Base-by-base conservation (phyloP, 1,140 invertebrate species). In the Panonychus citri region DNA sequence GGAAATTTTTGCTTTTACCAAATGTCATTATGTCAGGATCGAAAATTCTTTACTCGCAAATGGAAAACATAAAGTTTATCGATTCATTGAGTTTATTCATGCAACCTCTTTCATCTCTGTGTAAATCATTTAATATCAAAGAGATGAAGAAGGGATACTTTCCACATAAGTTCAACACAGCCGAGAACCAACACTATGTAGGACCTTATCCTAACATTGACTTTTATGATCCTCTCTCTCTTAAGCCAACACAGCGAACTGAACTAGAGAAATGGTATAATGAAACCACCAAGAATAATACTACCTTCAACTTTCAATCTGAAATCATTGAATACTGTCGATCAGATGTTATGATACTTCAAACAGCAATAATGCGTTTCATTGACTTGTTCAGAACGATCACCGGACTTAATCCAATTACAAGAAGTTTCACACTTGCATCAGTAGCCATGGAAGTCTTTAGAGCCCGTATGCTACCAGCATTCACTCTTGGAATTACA, bases 211-310 rank as follows among this genome's bases (percentile, higher is more conserved):
- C 57, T 26, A n/a, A 28, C 3, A 24, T 21, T 5, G 26, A 53
- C 3, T 30, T n/a, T 27, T 58, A 48, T 27, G 1, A 24, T 1
- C 53, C 53, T 7, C 0, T 8, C 3, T 65, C 13, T 48, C 58
- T 24, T 24, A 53, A 17, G 42, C 61, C 34, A 17, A 26, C n/a
- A 34, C 53, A 13, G 8, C 50, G 17, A 57, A 37, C 26, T 28
- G n/a, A 40, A 56, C 59, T 58, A 27, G 58, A 10, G 24, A 55
- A 21, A 52, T 40, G 39, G 40, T 62, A 28, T 46, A 59, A 34
- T 13, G 12, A 51, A n/a, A 7, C 12, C 25, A 10, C 21, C 15
- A 24, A 52, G 42, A 1, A n/a, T n/a, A 46, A 46, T 19, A 1
- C 42, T 19, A 19, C 19, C 2, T 46, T 46, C n/a, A 19, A 46